These are phyloP conservation scores for Epistrophe eligans DNA, from an alignment of 2,888 invertebrate genomes.

Conservation along the genomic window DNA sequence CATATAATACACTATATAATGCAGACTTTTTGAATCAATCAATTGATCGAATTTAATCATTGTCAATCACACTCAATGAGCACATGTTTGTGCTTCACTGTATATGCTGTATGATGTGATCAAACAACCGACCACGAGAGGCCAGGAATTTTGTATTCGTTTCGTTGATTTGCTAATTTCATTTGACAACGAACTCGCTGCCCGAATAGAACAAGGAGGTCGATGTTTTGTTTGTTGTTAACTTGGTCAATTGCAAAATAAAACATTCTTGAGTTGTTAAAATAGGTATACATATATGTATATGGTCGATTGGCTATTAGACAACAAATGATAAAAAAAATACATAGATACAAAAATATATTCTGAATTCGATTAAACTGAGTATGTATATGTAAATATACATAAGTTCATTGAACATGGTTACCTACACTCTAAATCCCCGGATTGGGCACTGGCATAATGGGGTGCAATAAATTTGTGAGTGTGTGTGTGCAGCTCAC, in stretches of 20 bases:
- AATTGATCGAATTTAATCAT: slow-evolving; percentile 62
- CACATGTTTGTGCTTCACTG: slow-evolving; percentile 3
- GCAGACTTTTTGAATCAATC: slow-evolving; percentile 61
- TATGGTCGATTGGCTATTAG: too few relatives aligned
- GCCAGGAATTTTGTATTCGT: slow-evolving; percentile 66
- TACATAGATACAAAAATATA: too few relatives aligned
- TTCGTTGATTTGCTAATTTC: slow-evolving; percentile 64
- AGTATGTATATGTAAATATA: too few relatives aligned
- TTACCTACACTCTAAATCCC: too few relatives aligned
- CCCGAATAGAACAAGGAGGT: slow-evolving; percentile 67
- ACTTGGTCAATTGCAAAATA: slow-evolving; percentile 62
- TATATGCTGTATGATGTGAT: slow-evolving; percentile 36
- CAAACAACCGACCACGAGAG: slow-evolving; percentile 41
- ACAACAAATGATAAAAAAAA: too few relatives aligned
- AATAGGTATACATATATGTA: too few relatives aligned
- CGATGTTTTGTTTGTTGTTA: slow-evolving; percentile 62
- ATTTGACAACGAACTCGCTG: slow-evolving; percentile 70
- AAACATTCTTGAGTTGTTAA: slow-evolving; percentile 31
- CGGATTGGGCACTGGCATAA: too few relatives aligned
- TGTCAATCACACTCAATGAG: slow-evolving; percentile 68
- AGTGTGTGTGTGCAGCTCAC: too few relatives aligned
- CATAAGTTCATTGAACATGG: too few relatives aligned
- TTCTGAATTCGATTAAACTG: too few relatives aligned
- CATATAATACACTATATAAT: neutral
- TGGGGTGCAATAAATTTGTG: too few relatives aligned